Percentiles rank a stretch among this genome's conserved stretches.
Evolutionary conservation across 2,113 vertebrate species (phyloP).

Genomic region (Ginglymostoma cirratum): DNA sequence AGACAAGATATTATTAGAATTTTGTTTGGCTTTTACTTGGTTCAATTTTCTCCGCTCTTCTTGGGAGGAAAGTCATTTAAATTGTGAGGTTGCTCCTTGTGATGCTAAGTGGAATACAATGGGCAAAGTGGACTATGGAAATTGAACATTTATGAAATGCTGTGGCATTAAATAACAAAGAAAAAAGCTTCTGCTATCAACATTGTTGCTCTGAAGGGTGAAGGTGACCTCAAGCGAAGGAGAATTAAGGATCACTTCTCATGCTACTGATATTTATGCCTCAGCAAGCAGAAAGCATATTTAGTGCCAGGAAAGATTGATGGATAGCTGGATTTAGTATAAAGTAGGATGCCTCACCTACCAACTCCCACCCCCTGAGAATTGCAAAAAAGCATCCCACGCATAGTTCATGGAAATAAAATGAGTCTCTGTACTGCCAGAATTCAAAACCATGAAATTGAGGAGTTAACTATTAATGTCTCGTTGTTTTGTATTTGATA

Average conservation of each 20-base stretch:
- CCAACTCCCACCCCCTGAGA: neutral
- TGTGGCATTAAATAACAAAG: neutral
- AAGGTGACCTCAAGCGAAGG: slow-evolving; percentile 13
- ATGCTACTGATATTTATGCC: slow-evolving; percentile 13
- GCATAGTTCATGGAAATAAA: neutral
- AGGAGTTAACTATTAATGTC: neutral
- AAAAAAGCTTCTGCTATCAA: neutral
- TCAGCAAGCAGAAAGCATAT: slow-evolving; percentile 7
- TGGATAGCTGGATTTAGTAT: neutral
- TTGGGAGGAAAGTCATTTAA: neutral
- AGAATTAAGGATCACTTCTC: slow-evolving; percentile 30
- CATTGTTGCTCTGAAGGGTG: neutral
- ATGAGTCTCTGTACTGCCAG: too few species aligned
- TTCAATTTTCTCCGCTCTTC: neutral
- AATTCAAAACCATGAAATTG: neutral
- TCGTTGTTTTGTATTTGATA: neutral
- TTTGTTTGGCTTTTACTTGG: neutral
- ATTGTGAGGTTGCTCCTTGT: neutral
- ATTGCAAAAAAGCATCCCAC: neutral
- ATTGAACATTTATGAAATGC: too few species aligned
- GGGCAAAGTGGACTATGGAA: neutral
- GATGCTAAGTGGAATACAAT: neutral
- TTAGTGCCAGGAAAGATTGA: slow-evolving; percentile 23
- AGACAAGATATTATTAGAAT: neutral
- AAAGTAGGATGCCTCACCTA: neutral